Conservation (phyloP, 2,113 vertebrate genomes). For the Ctenodactylus gundi region DNA sequence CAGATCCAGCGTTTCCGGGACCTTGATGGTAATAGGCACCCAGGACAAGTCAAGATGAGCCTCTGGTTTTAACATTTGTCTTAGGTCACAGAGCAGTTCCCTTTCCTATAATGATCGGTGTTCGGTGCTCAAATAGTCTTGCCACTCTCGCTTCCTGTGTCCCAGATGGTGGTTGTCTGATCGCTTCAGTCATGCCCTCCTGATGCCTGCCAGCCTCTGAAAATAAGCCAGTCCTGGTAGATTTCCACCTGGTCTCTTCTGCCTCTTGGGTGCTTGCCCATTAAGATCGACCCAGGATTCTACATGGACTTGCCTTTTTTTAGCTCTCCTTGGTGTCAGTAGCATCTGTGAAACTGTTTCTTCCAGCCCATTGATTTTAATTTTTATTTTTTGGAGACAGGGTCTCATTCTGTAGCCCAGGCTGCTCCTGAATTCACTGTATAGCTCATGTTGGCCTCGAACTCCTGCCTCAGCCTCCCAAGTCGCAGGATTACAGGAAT, state of each 20-base stretch:
- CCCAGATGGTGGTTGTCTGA: not conserved
- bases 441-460: too few relatives aligned
- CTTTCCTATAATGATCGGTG: fast-evolving
- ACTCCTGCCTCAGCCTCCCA: too few relatives aligned
- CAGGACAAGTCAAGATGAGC: not conserved
- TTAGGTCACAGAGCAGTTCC: not conserved
- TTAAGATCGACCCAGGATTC: not conserved
- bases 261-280: not conserved
- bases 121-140: not conserved
- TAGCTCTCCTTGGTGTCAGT: not conserved
- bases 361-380: not conserved
- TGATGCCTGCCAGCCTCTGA: not conserved
- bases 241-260: not conserved
- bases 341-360: not conserved
- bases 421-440: too few relatives aligned
- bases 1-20: not conserved
- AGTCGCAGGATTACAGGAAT: too few relatives aligned
- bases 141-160: not conserved
- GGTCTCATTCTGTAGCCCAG: too few relatives aligned
- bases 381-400: too few relatives aligned
- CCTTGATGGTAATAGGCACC: too few relatives aligned
- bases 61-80: not conserved
- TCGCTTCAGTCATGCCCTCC: not conserved
- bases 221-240: not conserved
- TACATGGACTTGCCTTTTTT: fast-evolving